Evolutionary conservation across 2,888 invertebrate genomes (phyloP), one percentile per base, ranked within the genome.

Genomic region (Xylota segnis): DNA sequence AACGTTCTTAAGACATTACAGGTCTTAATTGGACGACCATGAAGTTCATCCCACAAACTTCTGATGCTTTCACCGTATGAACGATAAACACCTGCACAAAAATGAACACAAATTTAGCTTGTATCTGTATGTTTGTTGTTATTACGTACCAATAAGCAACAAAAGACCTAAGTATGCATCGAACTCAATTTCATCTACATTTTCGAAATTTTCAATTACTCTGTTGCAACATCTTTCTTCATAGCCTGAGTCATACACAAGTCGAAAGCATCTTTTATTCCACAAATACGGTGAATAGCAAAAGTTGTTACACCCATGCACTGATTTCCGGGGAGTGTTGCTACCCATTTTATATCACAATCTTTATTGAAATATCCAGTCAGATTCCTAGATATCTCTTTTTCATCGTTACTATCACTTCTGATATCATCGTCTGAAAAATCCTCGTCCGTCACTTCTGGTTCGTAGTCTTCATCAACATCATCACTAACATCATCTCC

Each of bases 141-240:
- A 43, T 43, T 43, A 43, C 43, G 14, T 43, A 43, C 43, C 43
- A 43, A 43, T 43, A 43, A 43, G 23, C 23, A 50, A 23, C 50
- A 50, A 50, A 50, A 50, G 23, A 18, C 50, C 50, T 23, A 18
- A 50, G 23, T 50, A 50, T 50, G 50, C 23, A 23, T 50, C 50
- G 23, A 18, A 50, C 50, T 50, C 9, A 2, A 50, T 50, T 50
- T 50, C 18, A 23, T 50, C 23, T 50, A 50, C 23, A 2, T 23
- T 50, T 50, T 50, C 18, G 23, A 50, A 50, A 50, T 50, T 9
- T 18, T 0, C 10, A 10, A 23, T 50, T 0, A 50, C 10, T 9
- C 23, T 50, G 12, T 50, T 50, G 23, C 18, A 23, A n/a, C n/a
- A n/a, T 23, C 29, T 32, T 54, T 54, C 14, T 54, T 54, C 54